Conservation (phyloP, 1,140 invertebrate genomes). For the Thaumatotibia leucotreta region DNA sequence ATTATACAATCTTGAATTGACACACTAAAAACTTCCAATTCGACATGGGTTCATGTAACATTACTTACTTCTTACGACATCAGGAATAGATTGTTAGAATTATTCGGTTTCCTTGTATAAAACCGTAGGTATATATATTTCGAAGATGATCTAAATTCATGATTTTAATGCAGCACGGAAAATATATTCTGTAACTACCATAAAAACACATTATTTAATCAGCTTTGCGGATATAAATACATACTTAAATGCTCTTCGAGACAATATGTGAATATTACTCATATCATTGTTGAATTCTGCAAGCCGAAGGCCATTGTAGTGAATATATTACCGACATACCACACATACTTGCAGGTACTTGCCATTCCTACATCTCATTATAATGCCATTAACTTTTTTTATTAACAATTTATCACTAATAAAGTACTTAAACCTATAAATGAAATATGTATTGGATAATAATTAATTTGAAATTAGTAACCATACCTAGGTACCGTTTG, state of each 20-base stretch:
- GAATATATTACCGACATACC: not conserved
- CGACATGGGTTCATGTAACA: too few species aligned
- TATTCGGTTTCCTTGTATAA: too few species aligned
- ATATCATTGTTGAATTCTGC: not conserved
- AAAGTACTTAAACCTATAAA: too few species aligned
- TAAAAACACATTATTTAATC: not conserved
- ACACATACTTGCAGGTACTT: not conserved
- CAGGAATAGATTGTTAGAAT: too few species aligned
- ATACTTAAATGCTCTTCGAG: not conserved
- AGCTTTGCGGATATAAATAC: not conserved
- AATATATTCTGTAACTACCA: not conserved
- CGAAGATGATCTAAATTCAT: not conserved
- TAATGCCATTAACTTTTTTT: not conserved
- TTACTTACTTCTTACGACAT: too few species aligned
- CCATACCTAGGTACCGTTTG: too few species aligned
- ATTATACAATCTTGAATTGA: too few species aligned
- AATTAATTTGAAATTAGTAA: too few species aligned
- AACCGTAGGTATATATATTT: too few species aligned
- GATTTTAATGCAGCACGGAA: not conserved
- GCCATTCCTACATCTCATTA: not conserved
- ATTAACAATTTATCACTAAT: not conserved
- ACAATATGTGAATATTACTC: not conserved
- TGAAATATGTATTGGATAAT: too few species aligned
- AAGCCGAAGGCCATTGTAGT: not conserved
- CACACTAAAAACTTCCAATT: too few species aligned